phyloP scores from a whole-genome alignment of 2,888 invertebrate species.

The Vandiemenella viatica region DNA sequence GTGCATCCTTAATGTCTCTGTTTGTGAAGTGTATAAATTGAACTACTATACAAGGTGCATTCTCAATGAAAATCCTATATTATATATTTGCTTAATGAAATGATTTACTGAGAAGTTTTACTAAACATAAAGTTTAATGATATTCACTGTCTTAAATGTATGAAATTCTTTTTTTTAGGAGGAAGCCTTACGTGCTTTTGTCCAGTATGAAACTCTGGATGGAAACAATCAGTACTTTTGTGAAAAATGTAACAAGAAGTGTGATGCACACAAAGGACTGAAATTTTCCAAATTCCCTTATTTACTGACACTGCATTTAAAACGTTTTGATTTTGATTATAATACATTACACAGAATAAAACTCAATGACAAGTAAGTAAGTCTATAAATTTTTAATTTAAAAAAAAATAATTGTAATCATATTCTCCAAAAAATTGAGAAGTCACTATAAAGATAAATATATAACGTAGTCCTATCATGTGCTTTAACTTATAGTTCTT shows the following conservation, averaged over 20 bases:
- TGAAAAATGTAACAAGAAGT: slow-evolving; percentile 71
- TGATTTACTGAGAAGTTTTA: too few species aligned
- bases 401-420: not conserved
- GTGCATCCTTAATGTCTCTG: too few species aligned
- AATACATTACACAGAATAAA: slow-evolving; percentile 70
- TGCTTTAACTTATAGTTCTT: too few species aligned
- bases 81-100: too few species aligned
- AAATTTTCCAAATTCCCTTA: slow-evolving; percentile 78
- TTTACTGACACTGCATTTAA: slow-evolving; percentile 69
- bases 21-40: too few species aligned
- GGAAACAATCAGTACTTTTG: slow-evolving; percentile 78
- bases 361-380: slow-evolving; percentile 62
- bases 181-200: slow-evolving; percentile 69
- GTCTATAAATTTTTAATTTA: too few species aligned
- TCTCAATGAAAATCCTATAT: too few species aligned
- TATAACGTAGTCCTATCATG: not conserved
- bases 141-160: too few species aligned
- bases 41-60: too few species aligned
- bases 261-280: slow-evolving; percentile 78
- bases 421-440: not conserved
- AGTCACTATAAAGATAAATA: not conserved
- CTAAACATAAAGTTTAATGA: too few species aligned
- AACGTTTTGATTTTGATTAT: slow-evolving; percentile 82
- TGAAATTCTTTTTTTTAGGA: slow-evolving; percentile 24
- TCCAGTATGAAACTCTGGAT: slow-evolving; percentile 67